These are phyloP conservation scores for Drosophila seguyi DNA, from an alignment of 1,140 invertebrate species.

Conservation along the genomic window DNA sequence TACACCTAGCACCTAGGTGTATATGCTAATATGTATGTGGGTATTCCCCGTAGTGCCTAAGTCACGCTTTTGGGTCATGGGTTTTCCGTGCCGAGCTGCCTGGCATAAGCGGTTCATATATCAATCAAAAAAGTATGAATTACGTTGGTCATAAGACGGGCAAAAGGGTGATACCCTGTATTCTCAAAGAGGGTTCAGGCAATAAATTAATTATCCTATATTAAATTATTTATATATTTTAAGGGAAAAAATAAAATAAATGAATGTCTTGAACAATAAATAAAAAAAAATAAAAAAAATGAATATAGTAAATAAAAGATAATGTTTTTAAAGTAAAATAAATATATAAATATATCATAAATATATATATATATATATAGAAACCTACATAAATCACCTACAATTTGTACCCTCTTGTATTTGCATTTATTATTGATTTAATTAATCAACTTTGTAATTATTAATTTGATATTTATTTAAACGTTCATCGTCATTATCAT, in stretches of 20 bases:
- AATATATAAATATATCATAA: not conserved
- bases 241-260: no score
- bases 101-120: constrained; percentile 8
- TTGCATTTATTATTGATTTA: no score
- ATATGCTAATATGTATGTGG: not conserved
- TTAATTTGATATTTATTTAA: not conserved
- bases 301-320: no score
- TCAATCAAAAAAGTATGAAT: constrained; percentile 29
- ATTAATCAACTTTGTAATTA: not conserved
- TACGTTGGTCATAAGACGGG: constrained; percentile 6
- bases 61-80: constrained; percentile 17
- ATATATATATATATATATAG: no score
- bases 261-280: no score
- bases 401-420: no score
- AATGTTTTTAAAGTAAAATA: no score
- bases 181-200: not conserved
- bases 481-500: no score
- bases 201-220: no score
- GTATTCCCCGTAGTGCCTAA: not conserved
- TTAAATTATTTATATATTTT: not conserved
- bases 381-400: no score
- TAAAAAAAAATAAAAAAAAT: no score
- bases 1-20: not conserved
- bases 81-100: not conserved
- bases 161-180: not conserved